These are phyloP conservation scores for Odontophorus gujanensis DNA, from an alignment of 2,113 vertebrate species.

Conservation along the genomic window DNA sequence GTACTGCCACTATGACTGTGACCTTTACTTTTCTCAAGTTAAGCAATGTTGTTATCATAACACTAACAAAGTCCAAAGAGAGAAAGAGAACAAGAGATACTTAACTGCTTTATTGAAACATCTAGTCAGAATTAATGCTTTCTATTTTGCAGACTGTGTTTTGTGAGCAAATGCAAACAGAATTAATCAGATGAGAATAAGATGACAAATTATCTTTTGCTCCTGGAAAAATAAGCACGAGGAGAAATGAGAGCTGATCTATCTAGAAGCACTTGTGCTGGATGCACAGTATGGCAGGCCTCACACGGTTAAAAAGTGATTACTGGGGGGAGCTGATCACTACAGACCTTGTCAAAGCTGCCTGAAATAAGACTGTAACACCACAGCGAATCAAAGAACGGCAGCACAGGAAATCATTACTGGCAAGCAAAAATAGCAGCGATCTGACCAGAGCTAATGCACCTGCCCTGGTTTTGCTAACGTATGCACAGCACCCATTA, in stretches of 20 bases:
- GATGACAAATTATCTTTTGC: background rate
- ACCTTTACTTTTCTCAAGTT: background rate
- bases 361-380: background rate
- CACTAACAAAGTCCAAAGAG: background rate
- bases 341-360: background rate
- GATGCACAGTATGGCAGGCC: background rate
- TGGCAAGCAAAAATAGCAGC: background rate
- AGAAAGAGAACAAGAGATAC: background rate
- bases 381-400: background rate
- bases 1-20: background rate
- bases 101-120: background rate
- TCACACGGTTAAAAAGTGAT: background rate
- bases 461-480: background rate
- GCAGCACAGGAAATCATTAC: background rate
- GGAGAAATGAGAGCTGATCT: background rate
- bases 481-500: rapidly evolving
- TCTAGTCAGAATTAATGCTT: background rate
- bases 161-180: background rate
- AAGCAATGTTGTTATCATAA: rapidly evolving
- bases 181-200: background rate
- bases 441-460: background rate
- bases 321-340: background rate
- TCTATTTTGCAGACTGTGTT: background rate
- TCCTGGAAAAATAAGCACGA: background rate
- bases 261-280: background rate